Evolutionary conservation across 2,113 vertebrate genomes (phyloP).

Genomic region (Vulpes lagopus): DNA sequence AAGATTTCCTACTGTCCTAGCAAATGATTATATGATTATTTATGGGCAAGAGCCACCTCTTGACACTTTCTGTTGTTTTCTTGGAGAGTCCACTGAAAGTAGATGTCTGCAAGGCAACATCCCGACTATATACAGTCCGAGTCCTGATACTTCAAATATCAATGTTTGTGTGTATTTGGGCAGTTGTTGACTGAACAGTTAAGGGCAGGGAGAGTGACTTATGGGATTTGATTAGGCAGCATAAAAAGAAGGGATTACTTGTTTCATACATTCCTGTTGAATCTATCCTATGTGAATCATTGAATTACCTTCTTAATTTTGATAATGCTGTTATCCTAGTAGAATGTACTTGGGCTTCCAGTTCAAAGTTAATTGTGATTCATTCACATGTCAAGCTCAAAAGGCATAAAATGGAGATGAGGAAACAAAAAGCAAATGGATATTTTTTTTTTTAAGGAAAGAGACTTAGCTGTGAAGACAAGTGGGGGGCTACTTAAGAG

Average conservation of each 20-base stretch:
- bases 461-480: neutral
- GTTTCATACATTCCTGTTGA: neutral
- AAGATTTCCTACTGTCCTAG: neutral
- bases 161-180: neutral
- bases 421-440: neutral
- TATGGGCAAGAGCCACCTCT: neutral
- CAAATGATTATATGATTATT: neutral
- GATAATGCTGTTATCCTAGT: neutral
- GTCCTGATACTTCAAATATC: neutral
- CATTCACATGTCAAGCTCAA: neutral
- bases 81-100: neutral
- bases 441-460: neutral
- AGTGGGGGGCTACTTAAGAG: neutral
- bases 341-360: neutral
- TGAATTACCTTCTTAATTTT: neutral
- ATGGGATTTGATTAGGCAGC: neutral
- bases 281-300: neutral
- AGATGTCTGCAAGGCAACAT: neutral
- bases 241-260: neutral
- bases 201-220: neutral
- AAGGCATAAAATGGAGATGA: neutral
- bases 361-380: slow-evolving; percentile 29
- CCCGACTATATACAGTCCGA: neutral
- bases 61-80: neutral
- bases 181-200: neutral